Evolutionary conservation across 2,797 vertebrate genomes (phyloP).

Genomic region (Gila robusta): DNA sequence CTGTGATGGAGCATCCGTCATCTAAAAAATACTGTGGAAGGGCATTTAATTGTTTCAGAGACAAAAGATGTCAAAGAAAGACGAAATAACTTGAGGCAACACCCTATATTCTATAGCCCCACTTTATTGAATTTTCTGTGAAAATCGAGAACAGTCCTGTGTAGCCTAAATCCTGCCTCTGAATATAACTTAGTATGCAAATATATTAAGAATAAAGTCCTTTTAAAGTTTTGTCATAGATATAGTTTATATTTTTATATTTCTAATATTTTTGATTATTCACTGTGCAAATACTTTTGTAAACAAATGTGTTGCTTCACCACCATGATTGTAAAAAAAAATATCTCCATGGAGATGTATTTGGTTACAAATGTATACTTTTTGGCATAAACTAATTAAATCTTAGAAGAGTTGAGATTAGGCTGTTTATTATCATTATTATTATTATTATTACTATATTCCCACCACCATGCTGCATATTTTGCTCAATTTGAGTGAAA

Average conservation of each 20-base stretch:
- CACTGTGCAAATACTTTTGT: not conserved
- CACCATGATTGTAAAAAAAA: not conserved
- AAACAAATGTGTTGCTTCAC: not conserved
- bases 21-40: not conserved
- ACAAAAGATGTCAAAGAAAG: not conserved
- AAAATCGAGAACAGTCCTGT: not conserved
- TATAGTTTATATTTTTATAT: not conserved
- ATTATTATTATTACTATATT: not conserved
- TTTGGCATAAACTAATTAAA: not conserved
- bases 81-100: not conserved
- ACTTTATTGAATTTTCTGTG: not conserved
- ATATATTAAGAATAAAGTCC: not conserved
- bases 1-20: slow-evolving; percentile 25
- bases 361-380: not conserved
- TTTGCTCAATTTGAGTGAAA: not conserved
- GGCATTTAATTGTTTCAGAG: not conserved
- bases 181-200: not conserved
- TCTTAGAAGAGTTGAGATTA: not conserved
- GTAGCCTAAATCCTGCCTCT: not conserved
- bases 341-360: not conserved
- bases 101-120: not conserved
- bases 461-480: not conserved
- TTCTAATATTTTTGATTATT: not conserved
- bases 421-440: not conserved
- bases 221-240: not conserved